Conservation (phyloP, 2,113 vertebrate species). For the Labeo catla region DNA sequence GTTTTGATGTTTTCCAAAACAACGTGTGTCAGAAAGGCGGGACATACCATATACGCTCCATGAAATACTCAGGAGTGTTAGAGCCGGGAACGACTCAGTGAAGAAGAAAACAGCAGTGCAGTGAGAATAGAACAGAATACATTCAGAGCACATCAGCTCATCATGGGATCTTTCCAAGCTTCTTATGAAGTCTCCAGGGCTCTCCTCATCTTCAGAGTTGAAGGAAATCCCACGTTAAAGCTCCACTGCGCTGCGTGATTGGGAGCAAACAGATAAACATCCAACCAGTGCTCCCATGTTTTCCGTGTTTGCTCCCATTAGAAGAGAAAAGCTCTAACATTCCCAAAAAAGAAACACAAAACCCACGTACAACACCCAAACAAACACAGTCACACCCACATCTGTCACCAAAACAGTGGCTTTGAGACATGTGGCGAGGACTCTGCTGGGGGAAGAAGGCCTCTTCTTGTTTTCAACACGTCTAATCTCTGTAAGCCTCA, state of each 20-base stretch:
- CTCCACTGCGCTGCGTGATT: background rate
- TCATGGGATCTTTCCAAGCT: conserved; percentile 26
- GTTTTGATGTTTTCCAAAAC: conserved; percentile 47
- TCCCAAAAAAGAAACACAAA: conserved; percentile 4
- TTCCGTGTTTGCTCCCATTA: background rate
- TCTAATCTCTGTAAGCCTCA: conserved; percentile 39
- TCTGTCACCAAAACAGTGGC: background rate
- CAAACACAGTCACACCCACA: conserved; percentile 18
- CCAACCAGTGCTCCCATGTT: background rate
- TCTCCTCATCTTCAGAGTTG: conserved; percentile 10
- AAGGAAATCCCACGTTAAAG: conserved; percentile 39
- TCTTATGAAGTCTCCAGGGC: conserved; percentile 18
- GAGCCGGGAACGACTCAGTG: background rate
- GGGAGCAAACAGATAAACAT: background rate
- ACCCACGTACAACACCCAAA: conserved; percentile 1
- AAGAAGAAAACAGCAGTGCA: conserved; percentile 7
- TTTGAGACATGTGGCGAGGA: conserved; percentile 12
- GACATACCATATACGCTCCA: conserved; percentile 19
- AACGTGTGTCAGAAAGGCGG: conserved; percentile 7
- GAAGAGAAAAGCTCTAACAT: background rate
- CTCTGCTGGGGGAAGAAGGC: background rate
- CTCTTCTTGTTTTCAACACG: conserved; percentile 37
- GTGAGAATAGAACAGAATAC: conserved; percentile 13
- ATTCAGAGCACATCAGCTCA: conserved; percentile 37
- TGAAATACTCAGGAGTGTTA: conserved; percentile 16